Conservation (phyloP, 2,888 invertebrate genomes). For the Eustalomyia histrio region DNA sequence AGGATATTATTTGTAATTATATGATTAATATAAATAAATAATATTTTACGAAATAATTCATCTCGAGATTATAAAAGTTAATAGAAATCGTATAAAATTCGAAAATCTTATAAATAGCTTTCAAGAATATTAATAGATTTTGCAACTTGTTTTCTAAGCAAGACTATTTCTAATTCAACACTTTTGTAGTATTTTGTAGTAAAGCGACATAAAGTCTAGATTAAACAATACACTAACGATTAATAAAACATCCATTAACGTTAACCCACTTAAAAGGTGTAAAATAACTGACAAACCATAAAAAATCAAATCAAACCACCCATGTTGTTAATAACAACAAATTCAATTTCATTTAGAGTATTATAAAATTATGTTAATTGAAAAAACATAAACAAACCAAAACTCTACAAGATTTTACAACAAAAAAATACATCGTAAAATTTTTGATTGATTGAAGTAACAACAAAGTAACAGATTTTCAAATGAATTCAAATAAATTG, state of each 20-base stretch:
- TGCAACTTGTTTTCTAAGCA: no score
- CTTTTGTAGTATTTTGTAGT: no score
- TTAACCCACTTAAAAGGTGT: constrained; percentile 13
- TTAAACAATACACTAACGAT: constrained; percentile 1
- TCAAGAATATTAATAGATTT: no score
- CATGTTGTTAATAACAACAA: constrained; percentile 35
- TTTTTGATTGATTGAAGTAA: constrained; percentile 46
- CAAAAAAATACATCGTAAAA: constrained; percentile 51
- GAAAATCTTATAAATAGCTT: no score
- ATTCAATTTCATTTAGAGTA: constrained; percentile 38
- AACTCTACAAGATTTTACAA: constrained; percentile 21
- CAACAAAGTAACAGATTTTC: constrained; percentile 34
- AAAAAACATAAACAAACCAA: background rate
- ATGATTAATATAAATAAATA: no score
- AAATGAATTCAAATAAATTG: constrained; percentile 31
- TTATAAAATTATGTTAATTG: constrained; percentile 61
- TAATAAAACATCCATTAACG: constrained; percentile 13
- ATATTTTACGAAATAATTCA: no score
- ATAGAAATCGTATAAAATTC: no score
- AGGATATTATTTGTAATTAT: no score
- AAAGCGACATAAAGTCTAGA: constrained; percentile 41
- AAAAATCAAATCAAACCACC: constrained; percentile 38
- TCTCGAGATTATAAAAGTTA: no score
- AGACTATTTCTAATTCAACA: no score
- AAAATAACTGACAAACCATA: constrained; percentile 15